Conservation (phyloP, 1,140 invertebrate genomes). For the Ceratina calcarata region DNA sequence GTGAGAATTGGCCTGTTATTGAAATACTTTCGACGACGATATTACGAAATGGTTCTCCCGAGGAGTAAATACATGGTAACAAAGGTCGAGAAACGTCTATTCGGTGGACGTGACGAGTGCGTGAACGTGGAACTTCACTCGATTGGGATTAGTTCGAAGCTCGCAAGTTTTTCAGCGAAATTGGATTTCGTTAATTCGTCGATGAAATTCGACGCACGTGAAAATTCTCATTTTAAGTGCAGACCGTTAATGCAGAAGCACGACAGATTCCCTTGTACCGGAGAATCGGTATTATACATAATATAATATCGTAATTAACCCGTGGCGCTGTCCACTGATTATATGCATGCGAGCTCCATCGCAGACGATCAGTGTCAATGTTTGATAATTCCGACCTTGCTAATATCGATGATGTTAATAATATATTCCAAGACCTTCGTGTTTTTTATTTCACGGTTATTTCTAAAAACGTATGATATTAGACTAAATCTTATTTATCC, state of each 20-base stretch:
- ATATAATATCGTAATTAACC: constrained; percentile 10
- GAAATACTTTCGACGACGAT: constrained; percentile 55
- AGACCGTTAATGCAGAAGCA: neutral
- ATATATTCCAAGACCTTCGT: neutral
- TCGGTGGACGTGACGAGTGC: neutral
- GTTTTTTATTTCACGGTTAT: neutral
- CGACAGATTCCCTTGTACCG: neutral
- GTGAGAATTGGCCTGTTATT: constrained; percentile 40
- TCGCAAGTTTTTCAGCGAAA: neutral
- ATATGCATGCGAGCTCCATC: neutral
- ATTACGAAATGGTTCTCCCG: constrained; percentile 17
- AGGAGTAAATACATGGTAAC: constrained; percentile 24
- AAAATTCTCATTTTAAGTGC: neutral
- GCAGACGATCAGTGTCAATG: constrained; percentile 18
- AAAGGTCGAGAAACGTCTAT: constrained; percentile 4
- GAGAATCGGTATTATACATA: neutral
- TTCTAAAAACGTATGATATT: too few relatives aligned
- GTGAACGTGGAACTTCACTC: constrained; percentile 29
- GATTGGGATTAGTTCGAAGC: constrained; percentile 29
- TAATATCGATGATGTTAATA: neutral
- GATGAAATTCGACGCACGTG: neutral
- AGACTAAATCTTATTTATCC: too few relatives aligned
- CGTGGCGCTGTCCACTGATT: neutral
- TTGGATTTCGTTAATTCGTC: neutral
- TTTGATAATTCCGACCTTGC: constrained; percentile 5